Evolutionary conservation across 30 jellyfish, hydroid and myxozoan genomes (phyloP).

Genomic region (Pseudorhiza aurosa): DNA sequence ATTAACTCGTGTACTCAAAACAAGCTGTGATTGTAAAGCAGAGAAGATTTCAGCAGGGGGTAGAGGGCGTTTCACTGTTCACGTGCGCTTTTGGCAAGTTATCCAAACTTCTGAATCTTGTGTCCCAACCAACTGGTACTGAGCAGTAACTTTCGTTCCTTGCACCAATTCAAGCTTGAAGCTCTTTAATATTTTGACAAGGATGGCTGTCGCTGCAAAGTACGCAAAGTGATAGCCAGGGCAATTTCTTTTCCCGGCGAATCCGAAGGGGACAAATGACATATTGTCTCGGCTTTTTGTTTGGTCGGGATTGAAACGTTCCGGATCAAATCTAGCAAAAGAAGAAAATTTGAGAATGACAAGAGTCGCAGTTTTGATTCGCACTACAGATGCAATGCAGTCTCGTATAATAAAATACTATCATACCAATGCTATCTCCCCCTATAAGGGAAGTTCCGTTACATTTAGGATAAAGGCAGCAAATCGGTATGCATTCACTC

Average conservation of each 20-base stretch:
- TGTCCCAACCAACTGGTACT: conserved; percentile 65
- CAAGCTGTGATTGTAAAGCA: too few relatives aligned
- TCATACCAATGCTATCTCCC: too few relatives aligned
- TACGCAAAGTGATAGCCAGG: conserved; percentile 92
- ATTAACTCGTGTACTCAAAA: too few relatives aligned
- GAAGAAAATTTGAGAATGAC: too few relatives aligned
- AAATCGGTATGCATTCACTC: too few relatives aligned
- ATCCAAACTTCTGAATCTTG: conserved; percentile 79
- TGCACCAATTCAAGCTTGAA: conserved; percentile 69
- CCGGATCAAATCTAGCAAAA: conserved; percentile 85
- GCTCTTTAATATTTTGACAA: conserved; percentile 60
- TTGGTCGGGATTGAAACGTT: conserved; percentile 78
- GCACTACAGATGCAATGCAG: too few relatives aligned
- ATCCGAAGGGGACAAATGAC: conserved; percentile 91
- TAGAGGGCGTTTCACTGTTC: not conserved
- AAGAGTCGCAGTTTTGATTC: too few relatives aligned
- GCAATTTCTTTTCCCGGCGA: conserved; percentile 94
- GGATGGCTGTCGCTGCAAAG: conserved; percentile 57
- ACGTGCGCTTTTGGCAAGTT: conserved; percentile 45
- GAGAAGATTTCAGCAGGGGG: not conserved
- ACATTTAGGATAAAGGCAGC: not conserved
- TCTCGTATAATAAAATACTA: too few relatives aligned
- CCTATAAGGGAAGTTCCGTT: too few relatives aligned
- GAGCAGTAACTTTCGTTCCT: conserved; percentile 39
- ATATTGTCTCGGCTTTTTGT: conserved; percentile 50